phyloP scores from a whole-genome alignment of 2,113 vertebrate genomes.

The Neolamprologus ventralis region DNA sequence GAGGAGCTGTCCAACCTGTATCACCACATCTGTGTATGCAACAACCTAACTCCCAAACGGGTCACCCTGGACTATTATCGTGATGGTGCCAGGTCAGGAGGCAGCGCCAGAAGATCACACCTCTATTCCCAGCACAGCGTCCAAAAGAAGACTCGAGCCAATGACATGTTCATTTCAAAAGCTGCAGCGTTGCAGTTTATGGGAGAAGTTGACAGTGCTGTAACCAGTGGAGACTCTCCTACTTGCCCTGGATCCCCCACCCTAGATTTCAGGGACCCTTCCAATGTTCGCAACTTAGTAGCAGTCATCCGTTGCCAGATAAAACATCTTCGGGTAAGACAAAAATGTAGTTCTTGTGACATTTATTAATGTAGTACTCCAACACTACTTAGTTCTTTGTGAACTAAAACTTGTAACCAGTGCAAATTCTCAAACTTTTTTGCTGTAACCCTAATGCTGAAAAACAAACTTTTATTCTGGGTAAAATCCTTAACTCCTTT shows the following conservation, averaged over 20 bases:
- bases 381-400: neutral
- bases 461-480: neutral
- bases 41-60: constrained; percentile 77
- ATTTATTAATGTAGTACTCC: neutral
- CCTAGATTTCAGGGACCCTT: constrained; percentile 75
- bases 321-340: constrained; percentile 76
- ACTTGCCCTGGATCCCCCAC: constrained; percentile 72
- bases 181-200: constrained; percentile 53
- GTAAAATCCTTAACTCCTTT: neutral
- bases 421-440: neutral
- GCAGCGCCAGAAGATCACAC: constrained; percentile 28
- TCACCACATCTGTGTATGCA: constrained; percentile 79
- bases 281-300: constrained; percentile 73
- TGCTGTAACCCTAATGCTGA: neutral
- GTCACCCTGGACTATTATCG: constrained; percentile 79
- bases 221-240: constrained; percentile 52
- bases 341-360: neutral
- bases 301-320: constrained; percentile 78
- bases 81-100: constrained; percentile 50
- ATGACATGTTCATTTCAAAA: constrained; percentile 64
- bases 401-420: neutral
- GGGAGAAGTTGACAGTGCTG: constrained; percentile 59
- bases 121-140: constrained; percentile 31
- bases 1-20: constrained; percentile 82
- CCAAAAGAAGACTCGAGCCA: constrained; percentile 58